Conservation (phyloP, 2,113 vertebrate genomes). For the Dolichotis patagonum region DNA sequence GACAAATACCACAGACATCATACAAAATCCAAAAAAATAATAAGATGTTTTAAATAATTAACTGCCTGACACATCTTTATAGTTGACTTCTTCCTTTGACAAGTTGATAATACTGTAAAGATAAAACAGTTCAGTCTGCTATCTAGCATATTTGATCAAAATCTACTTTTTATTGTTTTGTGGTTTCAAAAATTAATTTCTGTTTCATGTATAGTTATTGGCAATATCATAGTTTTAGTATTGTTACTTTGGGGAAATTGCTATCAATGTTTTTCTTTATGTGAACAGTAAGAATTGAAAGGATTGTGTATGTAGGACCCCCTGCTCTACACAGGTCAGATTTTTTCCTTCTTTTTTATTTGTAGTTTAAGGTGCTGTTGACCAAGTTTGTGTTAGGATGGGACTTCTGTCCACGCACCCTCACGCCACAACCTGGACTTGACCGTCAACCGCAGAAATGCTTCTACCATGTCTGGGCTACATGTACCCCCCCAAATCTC, state of each 20-base stretch:
- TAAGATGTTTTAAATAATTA: neutral
- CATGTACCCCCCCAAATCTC: neutral
- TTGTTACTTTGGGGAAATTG: neutral
- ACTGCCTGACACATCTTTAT: neutral
- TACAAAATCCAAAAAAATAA: slow-evolving; percentile 19
- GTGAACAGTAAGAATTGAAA: neutral
- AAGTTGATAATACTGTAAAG: neutral
- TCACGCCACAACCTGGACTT: neutral
- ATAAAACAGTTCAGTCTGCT: neutral
- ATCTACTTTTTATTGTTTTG: neutral
- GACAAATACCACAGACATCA: neutral
- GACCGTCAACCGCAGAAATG: neutral
- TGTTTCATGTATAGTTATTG: neutral
- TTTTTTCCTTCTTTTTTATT: neutral
- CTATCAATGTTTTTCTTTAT: slow-evolving; percentile 8
- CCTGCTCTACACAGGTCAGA: neutral
- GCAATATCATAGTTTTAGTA: neutral
- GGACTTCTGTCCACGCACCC: neutral
- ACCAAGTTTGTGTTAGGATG: too few species aligned
- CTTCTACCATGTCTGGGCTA: neutral
- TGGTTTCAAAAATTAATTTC: slow-evolving; percentile 33
- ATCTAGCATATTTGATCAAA: neutral
- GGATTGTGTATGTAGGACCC: neutral
- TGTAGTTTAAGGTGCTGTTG: neutral
- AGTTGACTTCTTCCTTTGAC: neutral